phyloP scores from a whole-genome alignment of 23 tunicate species.

The Clavelina lepadiformis region DNA sequence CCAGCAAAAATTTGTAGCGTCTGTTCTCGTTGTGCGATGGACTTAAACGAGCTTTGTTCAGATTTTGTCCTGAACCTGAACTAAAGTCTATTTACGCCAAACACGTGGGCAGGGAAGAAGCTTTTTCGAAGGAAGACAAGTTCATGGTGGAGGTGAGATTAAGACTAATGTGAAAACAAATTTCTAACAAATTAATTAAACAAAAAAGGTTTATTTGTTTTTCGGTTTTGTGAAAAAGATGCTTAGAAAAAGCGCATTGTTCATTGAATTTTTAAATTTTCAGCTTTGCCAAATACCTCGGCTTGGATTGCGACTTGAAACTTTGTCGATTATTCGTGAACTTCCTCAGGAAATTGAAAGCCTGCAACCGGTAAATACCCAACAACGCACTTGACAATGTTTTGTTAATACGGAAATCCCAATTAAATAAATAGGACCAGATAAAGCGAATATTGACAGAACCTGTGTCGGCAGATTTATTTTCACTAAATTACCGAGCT shows the following conservation, averaged over 20 bases:
- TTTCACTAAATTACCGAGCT: too few relatives aligned
- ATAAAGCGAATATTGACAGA: too few relatives aligned
- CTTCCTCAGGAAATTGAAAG: conserved; percentile 55
- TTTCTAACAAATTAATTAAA: background rate
- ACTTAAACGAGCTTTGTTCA: too few relatives aligned
- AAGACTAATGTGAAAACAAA: background rate
- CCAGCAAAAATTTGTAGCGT: too few relatives aligned
- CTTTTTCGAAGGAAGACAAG: conserved; percentile 46
- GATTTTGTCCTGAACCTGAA: conserved; percentile 77
- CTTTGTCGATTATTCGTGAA: conserved; percentile 33
- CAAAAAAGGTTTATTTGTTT: too few relatives aligned
- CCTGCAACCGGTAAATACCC: conserved; percentile 51
- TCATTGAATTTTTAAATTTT: too few relatives aligned
- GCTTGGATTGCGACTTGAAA: conserved; percentile 35
- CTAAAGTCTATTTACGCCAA: conserved; percentile 48
- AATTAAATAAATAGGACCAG: background rate
- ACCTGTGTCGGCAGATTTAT: too few relatives aligned
- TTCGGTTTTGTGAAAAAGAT: too few relatives aligned
- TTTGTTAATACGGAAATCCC: background rate
- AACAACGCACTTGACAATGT: too few relatives aligned
- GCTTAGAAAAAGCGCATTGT: too few relatives aligned
- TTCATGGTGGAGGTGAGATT: conserved; percentile 49
- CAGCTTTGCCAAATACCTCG: conserved; percentile 62
- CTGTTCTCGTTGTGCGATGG: too few relatives aligned
- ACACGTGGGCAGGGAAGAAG: conserved; percentile 48